These are phyloP conservation scores for Muntiacus muntjak DNA, from an alignment of 2,113 vertebrate species.

Conservation along the genomic window DNA sequence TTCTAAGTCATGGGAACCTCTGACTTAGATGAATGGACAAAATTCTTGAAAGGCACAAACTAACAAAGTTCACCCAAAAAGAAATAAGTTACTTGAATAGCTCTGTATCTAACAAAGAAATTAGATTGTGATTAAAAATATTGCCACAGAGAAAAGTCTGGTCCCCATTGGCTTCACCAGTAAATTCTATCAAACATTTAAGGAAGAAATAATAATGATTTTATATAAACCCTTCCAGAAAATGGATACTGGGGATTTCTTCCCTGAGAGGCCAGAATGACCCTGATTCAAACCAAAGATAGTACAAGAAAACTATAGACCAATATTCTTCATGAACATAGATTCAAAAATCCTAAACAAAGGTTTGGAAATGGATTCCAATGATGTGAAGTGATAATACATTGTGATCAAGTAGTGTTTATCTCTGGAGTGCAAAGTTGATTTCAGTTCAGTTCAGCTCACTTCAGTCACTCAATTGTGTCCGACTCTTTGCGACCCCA, in stretches of 20 bases:
- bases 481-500: rapidly evolving
- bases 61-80: not conserved
- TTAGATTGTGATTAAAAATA: not conserved
- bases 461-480: not conserved
- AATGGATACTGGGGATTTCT: not conserved
- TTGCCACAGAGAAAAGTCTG: not conserved
- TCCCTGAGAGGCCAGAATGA: not conserved
- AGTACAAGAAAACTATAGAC: not conserved
- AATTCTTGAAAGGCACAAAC: not conserved
- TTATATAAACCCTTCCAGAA: not conserved
- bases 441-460: not conserved
- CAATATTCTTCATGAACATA: not conserved
- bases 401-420: not conserved
- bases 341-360: not conserved
- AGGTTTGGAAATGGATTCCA: not conserved
- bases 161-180: not conserved
- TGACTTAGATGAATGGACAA: not conserved
- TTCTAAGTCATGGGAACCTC: not conserved
- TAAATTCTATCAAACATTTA: not conserved
- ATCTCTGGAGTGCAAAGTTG: not conserved
- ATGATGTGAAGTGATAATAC: not conserved
- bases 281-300: not conserved
- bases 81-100: not conserved
- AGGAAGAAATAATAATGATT: not conserved
- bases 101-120: not conserved